Conservation (phyloP, 2,888 invertebrate species). For the Anthoptus insignis region DNA sequence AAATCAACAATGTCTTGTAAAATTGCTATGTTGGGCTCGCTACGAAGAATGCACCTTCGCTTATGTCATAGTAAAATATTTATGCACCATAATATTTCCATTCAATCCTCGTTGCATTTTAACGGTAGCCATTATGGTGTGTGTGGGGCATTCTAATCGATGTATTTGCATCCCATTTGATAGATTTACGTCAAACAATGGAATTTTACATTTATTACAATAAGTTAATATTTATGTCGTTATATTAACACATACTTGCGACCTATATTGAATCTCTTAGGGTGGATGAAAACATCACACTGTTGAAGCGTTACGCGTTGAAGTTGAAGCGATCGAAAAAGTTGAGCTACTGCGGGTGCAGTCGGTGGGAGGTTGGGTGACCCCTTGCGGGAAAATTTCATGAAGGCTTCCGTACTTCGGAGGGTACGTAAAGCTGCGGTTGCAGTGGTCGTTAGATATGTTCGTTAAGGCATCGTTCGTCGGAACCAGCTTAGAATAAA, state of each 20-base stretch:
- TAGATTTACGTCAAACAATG: constrained; percentile 25
- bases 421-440: too few species aligned
- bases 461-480: too few species aligned
- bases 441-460: too few species aligned
- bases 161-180: constrained; percentile 30
- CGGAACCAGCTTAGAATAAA: too few species aligned
- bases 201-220: constrained; percentile 16
- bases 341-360: too few species aligned
- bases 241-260: not conserved
- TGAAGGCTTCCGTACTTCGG: too few species aligned
- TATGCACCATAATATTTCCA: constrained; percentile 38
- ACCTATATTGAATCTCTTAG: too few species aligned
- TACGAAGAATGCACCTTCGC: constrained; percentile 30
- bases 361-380: too few species aligned
- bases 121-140: constrained; percentile 34
- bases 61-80: constrained; percentile 36
- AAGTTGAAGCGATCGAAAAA: too few species aligned
- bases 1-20: constrained; percentile 14
- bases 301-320: too few species aligned
- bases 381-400: too few species aligned
- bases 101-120: constrained; percentile 38
- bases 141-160: constrained; percentile 34
- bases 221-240: constrained; percentile 7
- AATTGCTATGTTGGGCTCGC: constrained; percentile 19
- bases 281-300: too few species aligned